Evolutionary conservation across 1,140 invertebrate species (phyloP).

Genomic region (Polyergus mexicanus): DNA sequence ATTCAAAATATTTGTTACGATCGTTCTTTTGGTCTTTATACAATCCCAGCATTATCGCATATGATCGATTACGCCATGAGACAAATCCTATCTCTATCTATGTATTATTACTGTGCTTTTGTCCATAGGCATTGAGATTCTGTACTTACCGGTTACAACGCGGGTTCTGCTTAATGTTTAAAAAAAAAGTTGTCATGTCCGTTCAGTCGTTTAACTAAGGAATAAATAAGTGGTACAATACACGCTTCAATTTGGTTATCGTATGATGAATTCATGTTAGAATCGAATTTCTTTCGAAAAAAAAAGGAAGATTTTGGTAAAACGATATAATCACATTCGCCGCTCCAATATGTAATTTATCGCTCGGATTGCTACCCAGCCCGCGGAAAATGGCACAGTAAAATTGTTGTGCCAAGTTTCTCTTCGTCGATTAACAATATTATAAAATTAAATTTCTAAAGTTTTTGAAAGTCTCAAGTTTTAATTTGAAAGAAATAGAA

Average conservation of each 20-base stretch:
- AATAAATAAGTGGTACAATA: constrained; percentile 30
- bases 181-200: constrained; percentile 42
- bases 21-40: too few species aligned
- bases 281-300: background rate
- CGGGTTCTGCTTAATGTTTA: constrained; percentile 33
- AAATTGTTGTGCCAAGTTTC: background rate
- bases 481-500: background rate
- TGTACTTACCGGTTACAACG: constrained; percentile 12
- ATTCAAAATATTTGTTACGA: too few species aligned
- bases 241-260: background rate
- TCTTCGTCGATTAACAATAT: background rate
- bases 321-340: constrained; percentile 37
- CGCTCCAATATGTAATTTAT: background rate
- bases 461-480: background rate
- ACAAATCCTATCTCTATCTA: constrained; percentile 9
- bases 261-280: background rate
- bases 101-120: constrained; percentile 17
- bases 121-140: constrained; percentile 32
- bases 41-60: too few species aligned
- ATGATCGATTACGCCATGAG: background rate
- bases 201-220: constrained; percentile 37
- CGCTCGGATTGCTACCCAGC: background rate
- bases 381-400: background rate
- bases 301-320: background rate
- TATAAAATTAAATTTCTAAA: background rate